Percentiles rank a stretch among this genome's conserved stretches.
phyloP scores from a whole-genome alignment of 2,797 vertebrate genomes.

The Sarcoramphus papa region DNA sequence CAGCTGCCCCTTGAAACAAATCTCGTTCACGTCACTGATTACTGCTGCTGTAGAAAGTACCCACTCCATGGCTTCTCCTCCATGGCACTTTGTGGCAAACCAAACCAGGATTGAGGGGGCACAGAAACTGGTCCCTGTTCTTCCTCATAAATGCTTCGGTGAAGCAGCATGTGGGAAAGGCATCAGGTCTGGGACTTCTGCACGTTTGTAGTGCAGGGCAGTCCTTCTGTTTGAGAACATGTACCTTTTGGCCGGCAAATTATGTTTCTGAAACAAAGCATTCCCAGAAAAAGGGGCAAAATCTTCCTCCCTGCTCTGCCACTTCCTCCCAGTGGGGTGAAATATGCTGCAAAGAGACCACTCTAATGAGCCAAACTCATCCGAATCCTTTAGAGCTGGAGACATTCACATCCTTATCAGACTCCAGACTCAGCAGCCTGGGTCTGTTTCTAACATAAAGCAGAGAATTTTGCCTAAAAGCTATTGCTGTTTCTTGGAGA shows the following conservation, averaged over 20 bases:
- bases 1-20: neutral
- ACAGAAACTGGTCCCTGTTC: neutral
- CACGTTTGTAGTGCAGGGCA: neutral
- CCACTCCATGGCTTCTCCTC: neutral
- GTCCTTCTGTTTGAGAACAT: neutral
- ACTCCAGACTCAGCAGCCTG: neutral
- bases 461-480: slow-evolving; percentile 36
- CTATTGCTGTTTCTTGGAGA: slow-evolving; percentile 12
- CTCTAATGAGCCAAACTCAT: neutral
- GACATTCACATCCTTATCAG: neutral
- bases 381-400: neutral
- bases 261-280: neutral
- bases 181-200: neutral
- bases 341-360: neutral
- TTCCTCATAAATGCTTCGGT: neutral
- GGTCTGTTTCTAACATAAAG: neutral
- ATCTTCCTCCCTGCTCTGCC: neutral
- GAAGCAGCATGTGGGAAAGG: neutral
- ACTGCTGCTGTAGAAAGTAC: neutral
- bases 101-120: no score
- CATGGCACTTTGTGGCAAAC: neutral
- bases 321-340: neutral
- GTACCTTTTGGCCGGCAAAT: neutral
- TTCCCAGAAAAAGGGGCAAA: neutral
- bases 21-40: neutral